A percentile compares a stretch with the other conserved stretches of the same genome.
Conservation (phyloP, 1,140 invertebrate genomes). For the Himalopsyche phryganea region DNA sequence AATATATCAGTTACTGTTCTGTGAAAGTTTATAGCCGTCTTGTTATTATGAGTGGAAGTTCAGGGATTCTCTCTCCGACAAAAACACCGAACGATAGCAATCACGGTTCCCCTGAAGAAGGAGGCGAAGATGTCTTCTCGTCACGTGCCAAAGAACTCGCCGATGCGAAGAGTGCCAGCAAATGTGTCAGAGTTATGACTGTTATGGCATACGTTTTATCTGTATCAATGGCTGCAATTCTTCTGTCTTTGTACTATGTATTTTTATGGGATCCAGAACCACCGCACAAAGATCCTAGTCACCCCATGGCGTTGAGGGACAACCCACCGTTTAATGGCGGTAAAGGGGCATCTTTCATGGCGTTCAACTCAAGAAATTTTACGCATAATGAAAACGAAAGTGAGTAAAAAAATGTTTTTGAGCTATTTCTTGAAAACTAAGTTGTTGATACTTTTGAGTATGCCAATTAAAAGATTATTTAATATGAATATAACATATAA, state of each 20-base stretch:
- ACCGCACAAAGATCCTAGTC: constrained; percentile 28
- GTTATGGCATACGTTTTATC: constrained; percentile 93
- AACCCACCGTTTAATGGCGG: no score
- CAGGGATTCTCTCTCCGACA: constrained; percentile 23
- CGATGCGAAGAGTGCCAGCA: constrained; percentile 73
- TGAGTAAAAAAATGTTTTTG: no score
- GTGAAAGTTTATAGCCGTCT: no score
- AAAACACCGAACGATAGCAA: constrained; percentile 10
- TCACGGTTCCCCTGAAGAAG: constrained; percentile 11
- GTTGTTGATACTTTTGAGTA: no score
- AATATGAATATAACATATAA: no score
- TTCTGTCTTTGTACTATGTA: constrained; percentile 81
- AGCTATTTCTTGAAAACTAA: no score
- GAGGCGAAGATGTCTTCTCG: constrained; percentile 39
- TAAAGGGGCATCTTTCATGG: no score
- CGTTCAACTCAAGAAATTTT: no score
- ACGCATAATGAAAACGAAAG: not conserved
- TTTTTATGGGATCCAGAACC: constrained; percentile 69
- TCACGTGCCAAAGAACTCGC: constrained; percentile 61
- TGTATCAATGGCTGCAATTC: constrained; percentile 90
- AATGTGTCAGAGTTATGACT: constrained; percentile 83
- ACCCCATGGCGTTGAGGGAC: constrained; percentile 19
- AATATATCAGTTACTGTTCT: not conserved
- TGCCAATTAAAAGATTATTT: no score
- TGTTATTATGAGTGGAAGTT: constrained; percentile 22